Conservation (phyloP, 2,888 invertebrate species). For the Pterostichus niger region DNA sequence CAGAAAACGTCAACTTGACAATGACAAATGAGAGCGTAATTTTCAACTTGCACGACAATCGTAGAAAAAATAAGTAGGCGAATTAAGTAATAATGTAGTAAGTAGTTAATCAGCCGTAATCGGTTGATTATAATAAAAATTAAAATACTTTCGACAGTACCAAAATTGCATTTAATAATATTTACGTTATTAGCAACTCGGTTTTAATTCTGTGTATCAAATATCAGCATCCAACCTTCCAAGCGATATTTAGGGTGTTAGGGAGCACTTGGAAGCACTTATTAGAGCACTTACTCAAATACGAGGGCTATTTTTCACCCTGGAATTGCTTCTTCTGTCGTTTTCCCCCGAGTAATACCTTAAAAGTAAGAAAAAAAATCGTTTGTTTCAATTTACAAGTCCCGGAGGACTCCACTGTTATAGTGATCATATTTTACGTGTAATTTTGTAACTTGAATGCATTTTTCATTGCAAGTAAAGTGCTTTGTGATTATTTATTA, state of each 20-base stretch:
- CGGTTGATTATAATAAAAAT: too few relatives aligned
- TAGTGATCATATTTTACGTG: slow-evolving; percentile 43
- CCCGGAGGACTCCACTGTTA: background rate
- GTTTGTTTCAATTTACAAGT: slow-evolving; percentile 62
- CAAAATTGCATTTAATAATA: too few relatives aligned
- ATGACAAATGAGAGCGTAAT: too few relatives aligned
- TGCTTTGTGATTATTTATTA: slow-evolving; percentile 53
- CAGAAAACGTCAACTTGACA: too few relatives aligned
- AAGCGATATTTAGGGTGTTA: background rate
- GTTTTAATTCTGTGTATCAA: background rate
- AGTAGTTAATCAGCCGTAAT: too few relatives aligned
- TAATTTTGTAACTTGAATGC: slow-evolving; percentile 37
- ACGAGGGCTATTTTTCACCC: slow-evolving; percentile 29
- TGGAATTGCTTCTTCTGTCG: slow-evolving; percentile 4
- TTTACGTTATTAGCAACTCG: too few relatives aligned
- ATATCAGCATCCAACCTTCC: background rate
- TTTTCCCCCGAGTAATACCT: slow-evolving; percentile 57
- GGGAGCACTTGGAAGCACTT: slow-evolving; percentile 6
- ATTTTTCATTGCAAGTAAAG: slow-evolving; percentile 53
- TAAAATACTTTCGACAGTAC: too few relatives aligned
- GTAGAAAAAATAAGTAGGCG: too few relatives aligned
- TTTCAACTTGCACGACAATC: too few relatives aligned
- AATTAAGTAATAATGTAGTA: too few relatives aligned
- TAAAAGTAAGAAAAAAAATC: slow-evolving; percentile 62
- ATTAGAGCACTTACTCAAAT: slow-evolving; percentile 14